phyloP scores from a whole-genome alignment of 1,140 invertebrate genomes.

The Zaprionus ornatus region DNA sequence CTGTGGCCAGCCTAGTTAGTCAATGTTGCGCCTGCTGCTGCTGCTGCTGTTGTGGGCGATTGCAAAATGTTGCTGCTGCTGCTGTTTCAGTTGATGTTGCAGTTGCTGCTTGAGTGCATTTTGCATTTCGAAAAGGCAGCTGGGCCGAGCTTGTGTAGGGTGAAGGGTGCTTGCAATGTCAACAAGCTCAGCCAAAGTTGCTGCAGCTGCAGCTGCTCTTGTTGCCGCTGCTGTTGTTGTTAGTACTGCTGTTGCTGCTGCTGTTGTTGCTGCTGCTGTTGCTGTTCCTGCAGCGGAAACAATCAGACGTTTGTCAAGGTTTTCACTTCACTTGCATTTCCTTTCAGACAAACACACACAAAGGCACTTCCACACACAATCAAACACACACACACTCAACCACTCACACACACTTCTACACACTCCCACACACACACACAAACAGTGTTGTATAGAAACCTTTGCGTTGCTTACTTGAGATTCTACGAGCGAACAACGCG shows the following conservation, averaged over 20 bases:
- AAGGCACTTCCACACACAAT: neutral
- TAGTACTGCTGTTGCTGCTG: too few relatives aligned
- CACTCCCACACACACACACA: slow-evolving; percentile 1
- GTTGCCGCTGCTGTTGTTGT: too few relatives aligned
- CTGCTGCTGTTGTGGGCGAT: slow-evolving; percentile 34
- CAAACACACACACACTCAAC: neutral
- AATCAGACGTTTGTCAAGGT: slow-evolving; percentile 18
- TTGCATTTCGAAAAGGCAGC: slow-evolving; percentile 33
- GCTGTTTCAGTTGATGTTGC: slow-evolving; percentile 36
- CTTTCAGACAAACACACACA: slow-evolving; percentile 29
- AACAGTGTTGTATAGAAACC: neutral
- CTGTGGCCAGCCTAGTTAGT: slow-evolving; percentile 45
- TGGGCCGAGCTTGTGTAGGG: slow-evolving; percentile 22
- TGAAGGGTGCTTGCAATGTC: slow-evolving; percentile 21
- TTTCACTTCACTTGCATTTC: slow-evolving; percentile 37
- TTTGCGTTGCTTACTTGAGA: slow-evolving; percentile 39
- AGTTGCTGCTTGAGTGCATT: slow-evolving; percentile 55
- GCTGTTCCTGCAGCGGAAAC: slow-evolving; percentile 27
- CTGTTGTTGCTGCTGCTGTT: too few relatives aligned
- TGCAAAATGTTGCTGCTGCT: slow-evolving; percentile 55
- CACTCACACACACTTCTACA: neutral
- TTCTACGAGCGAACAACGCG: slow-evolving; percentile 1
- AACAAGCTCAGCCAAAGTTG: slow-evolving; percentile 22
- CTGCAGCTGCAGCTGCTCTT: slow-evolving; percentile 22
- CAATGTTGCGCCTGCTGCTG: slow-evolving; percentile 33